Evolutionary conservation across 2,888 invertebrate genomes (phyloP).

Genomic region (Listrodromus nycthemerus): DNA sequence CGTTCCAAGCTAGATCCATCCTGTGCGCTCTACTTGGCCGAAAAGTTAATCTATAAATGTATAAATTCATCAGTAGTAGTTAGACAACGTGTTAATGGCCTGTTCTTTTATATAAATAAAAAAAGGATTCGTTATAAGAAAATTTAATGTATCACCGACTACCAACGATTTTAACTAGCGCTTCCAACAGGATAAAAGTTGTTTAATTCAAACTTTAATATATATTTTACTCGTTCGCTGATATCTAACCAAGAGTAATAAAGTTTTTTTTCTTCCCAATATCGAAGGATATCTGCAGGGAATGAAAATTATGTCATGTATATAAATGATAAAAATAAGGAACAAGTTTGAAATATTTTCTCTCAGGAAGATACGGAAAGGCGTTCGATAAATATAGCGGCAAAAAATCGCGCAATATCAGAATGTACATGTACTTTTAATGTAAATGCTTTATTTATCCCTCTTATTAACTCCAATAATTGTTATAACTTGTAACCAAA

Average conservation of each 20-base stretch:
- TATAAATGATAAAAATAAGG: slow-evolving; percentile 28
- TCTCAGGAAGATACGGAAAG: slow-evolving; percentile 36
- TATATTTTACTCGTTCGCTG: slow-evolving; percentile 46
- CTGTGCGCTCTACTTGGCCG: slow-evolving; percentile 10
- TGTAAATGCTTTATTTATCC: slow-evolving; percentile 48
- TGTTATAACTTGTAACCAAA: slow-evolving; percentile 76
- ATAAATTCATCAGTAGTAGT: slow-evolving; percentile 58
- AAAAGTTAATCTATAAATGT: slow-evolving; percentile 38
- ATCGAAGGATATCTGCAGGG: slow-evolving; percentile 24
- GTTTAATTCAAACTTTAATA: slow-evolving; percentile 47
- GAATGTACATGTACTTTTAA: slow-evolving; percentile 40
- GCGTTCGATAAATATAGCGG: slow-evolving; percentile 7
- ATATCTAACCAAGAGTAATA: slow-evolving; percentile 52
- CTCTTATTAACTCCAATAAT: slow-evolving; percentile 62
- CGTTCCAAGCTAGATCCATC: slow-evolving; percentile 47
- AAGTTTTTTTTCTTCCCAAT: slow-evolving; percentile 14
- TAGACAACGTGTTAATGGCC: slow-evolving; percentile 27
- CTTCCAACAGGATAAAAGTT: slow-evolving; percentile 47
- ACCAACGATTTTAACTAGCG: slow-evolving; percentile 5
- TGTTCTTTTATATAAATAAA: slow-evolving; percentile 1
- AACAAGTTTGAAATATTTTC: slow-evolving; percentile 28
- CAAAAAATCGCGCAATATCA: slow-evolving; percentile 25
- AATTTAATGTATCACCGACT: not conserved
- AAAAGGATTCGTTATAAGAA: not conserved
- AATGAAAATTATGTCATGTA: slow-evolving; percentile 32